Conservation (phyloP, 2,888 invertebrate species). For the Aplocera efformata region DNA sequence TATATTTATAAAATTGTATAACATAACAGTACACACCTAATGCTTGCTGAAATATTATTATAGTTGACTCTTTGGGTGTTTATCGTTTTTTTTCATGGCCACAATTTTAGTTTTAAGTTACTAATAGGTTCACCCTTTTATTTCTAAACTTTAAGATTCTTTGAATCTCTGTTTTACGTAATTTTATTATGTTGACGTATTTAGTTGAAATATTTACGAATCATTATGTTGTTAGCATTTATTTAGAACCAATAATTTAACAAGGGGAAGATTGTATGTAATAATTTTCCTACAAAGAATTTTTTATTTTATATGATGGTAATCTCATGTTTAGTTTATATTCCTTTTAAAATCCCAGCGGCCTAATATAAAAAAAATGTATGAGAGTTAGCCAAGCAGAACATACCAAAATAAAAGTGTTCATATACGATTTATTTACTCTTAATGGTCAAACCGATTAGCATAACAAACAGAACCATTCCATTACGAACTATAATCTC, state of each 20-base stretch:
- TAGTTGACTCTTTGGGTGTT: no score
- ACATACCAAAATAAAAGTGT: slow-evolving; percentile 62
- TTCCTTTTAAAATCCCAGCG: slow-evolving; percentile 35
- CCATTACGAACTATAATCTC: slow-evolving; percentile 40
- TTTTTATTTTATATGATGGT: slow-evolving; percentile 32
- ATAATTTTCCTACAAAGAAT: neutral
- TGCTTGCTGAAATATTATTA: no score
- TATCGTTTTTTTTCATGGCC: neutral
- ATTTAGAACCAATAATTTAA: slow-evolving; percentile 1
- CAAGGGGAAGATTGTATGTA: neutral
- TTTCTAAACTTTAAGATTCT: slow-evolving; percentile 31
- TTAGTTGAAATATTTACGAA: slow-evolving; percentile 16
- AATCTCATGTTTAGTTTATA: slow-evolving; percentile 59
- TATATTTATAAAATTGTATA: no score
- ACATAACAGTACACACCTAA: no score
- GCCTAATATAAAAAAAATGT: slow-evolving; percentile 36
- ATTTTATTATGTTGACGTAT: slow-evolving; percentile 16
- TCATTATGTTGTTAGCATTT: slow-evolving; percentile 13
- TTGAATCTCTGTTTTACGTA: slow-evolving; percentile 39
- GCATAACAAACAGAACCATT: slow-evolving; percentile 46
- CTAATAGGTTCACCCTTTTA: slow-evolving; percentile 2
- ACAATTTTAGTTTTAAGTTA: slow-evolving; percentile 11
- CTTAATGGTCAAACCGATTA: slow-evolving; percentile 33
- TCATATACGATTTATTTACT: slow-evolving; percentile 42
- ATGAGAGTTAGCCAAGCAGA: slow-evolving; percentile 18